Evolutionary conservation across 2,797 vertebrate species (phyloP).

Genomic region (Neomorphus geoffroyi): DNA sequence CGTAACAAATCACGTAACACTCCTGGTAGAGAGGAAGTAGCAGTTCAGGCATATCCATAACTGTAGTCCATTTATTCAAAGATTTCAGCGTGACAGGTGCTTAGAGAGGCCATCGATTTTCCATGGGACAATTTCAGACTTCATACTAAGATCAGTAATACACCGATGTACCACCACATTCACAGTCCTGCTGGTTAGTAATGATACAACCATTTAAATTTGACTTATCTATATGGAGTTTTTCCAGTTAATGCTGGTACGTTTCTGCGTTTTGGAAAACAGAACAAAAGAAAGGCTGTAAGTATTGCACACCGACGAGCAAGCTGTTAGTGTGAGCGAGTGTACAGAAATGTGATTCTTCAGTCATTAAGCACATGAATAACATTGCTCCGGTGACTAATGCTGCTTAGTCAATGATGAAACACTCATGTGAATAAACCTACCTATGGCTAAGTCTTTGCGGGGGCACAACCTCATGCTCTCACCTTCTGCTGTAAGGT

Average conservation of each 20-base stretch:
- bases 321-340: not conserved
- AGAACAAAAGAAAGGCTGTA: not conserved
- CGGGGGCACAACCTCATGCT: not conserved
- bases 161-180: not conserved
- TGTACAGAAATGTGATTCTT: not conserved
- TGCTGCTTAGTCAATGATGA: not conserved
- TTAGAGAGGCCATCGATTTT: not conserved
- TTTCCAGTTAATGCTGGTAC: not conserved
- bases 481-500: slow-evolving; percentile 19
- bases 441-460: not conserved
- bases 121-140: not conserved
- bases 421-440: not conserved
- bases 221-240: not conserved
- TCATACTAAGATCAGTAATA: not conserved
- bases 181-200: not conserved
- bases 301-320: not conserved
- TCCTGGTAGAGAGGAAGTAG: not conserved
- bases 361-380: not conserved
- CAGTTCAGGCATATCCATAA: not conserved
- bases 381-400: not conserved
- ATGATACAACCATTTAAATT: not conserved
- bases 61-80: not conserved
- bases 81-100: not conserved
- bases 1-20: not conserved
- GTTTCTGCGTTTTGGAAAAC: not conserved